phyloP scores from a whole-genome alignment of 1,140 invertebrate species.

The Manduca sexta region DNA sequence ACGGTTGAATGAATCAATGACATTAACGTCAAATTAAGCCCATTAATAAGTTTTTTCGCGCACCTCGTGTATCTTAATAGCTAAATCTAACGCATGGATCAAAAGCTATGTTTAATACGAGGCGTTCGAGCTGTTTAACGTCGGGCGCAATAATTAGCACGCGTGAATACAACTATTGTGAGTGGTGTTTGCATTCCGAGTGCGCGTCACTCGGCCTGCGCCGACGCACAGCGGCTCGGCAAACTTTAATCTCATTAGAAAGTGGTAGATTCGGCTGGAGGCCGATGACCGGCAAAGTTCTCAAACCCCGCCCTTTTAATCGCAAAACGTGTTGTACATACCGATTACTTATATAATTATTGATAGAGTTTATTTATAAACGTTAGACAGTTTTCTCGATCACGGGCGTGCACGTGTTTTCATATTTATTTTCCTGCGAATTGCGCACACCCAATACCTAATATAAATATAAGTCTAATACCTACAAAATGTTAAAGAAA shows the following conservation, averaged over 20 bases:
- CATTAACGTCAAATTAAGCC: conserved; percentile 29
- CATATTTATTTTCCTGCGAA: too few relatives aligned
- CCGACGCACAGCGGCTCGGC: conserved; percentile 30
- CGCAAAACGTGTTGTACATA: conserved; percentile 33
- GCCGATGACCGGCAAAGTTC: conserved; percentile 57
- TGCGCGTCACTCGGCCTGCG: conserved; percentile 34
- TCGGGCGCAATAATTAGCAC: conserved; percentile 31
- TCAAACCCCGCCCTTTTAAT: conserved; percentile 49
- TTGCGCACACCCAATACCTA: too few relatives aligned
- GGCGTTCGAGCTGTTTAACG: conserved; percentile 19
- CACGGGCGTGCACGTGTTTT: too few relatives aligned
- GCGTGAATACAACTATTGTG: conserved; percentile 26
- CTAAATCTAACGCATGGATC: not conserved
- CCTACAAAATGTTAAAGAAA: too few relatives aligned
- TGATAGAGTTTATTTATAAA: not conserved
- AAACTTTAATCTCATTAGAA: conserved; percentile 66
- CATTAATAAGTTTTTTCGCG: conserved; percentile 18
- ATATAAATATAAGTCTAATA: too few relatives aligned
- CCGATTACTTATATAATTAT: not conserved
- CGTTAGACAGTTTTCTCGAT: too few relatives aligned
- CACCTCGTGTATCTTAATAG: conserved; percentile 11
- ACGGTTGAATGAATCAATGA: conserved; percentile 47
- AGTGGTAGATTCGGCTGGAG: conserved; percentile 61
- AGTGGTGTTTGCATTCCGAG: conserved; percentile 28
- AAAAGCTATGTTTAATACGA: conserved; percentile 3